Conservation (phyloP, 2,888 invertebrate species). For the Dicroscelio sp. region DNA sequence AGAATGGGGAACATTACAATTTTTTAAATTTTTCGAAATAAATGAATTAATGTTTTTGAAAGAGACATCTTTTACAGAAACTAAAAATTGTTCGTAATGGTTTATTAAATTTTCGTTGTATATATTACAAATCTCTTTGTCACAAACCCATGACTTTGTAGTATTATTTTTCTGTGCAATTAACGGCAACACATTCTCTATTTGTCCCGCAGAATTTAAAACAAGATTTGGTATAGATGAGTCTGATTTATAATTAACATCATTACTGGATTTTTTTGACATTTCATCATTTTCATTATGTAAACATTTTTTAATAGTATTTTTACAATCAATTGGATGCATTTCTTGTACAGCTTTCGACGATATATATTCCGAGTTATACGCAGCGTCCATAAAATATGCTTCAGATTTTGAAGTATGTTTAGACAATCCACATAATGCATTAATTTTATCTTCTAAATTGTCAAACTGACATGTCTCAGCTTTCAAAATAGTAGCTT, state of each 20-base stretch:
- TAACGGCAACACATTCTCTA: constrained; percentile 43
- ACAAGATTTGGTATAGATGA: neutral
- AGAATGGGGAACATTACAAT: neutral
- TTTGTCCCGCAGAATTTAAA: neutral
- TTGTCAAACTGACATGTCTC: too few species aligned
- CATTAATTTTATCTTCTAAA: neutral
- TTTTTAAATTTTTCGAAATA: neutral
- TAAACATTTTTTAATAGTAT: too few species aligned
- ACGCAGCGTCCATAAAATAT: neutral
- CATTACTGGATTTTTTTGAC: too few species aligned
- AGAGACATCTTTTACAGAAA: neutral
- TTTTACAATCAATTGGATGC: too few species aligned
- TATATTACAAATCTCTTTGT: constrained; percentile 41
- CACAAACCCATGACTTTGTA: constrained; percentile 50
- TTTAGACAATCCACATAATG: neutral
- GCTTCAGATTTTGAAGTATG: neutral
- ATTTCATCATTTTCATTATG: too few species aligned
- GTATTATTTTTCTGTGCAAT: constrained; percentile 63
- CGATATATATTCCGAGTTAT: neutral
- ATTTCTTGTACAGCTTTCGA: too few species aligned
- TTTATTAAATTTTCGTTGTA: neutral
- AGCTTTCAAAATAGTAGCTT: neutral
- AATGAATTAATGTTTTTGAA: neutral
- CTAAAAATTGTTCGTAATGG: neutral
- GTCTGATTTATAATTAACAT: too few species aligned